Percentiles rank a stretch among this genome's conserved stretches.
phyloP scores from a whole-genome alignment of 2,888 invertebrate genomes.

The Podabrus alpinus region DNA sequence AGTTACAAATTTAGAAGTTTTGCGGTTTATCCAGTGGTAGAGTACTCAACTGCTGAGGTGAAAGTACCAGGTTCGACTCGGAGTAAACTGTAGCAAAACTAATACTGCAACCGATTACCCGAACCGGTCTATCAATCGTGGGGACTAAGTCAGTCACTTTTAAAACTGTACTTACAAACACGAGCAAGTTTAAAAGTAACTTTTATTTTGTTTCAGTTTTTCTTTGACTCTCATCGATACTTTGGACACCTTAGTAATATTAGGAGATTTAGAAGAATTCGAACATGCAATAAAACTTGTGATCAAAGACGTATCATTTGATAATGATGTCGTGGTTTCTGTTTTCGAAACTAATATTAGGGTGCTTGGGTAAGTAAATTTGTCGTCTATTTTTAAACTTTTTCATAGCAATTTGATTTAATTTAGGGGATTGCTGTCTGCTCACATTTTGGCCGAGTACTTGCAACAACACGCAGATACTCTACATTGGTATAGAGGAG shows the following conservation, averaged over 20 bases:
- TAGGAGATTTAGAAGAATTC: constrained; percentile 94
- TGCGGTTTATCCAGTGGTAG: no score
- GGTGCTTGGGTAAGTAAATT: constrained; percentile 81
- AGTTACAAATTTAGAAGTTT: no score
- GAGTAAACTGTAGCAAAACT: no score
- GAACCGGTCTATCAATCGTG: no score
- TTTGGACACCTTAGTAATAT: constrained; percentile 86
- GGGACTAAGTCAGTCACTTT: no score
- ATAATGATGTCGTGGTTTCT: constrained; percentile 92
- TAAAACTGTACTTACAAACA: no score
- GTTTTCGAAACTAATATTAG: constrained; percentile 98
- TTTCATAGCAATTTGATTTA: constrained; percentile 43
- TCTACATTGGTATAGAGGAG: constrained; percentile 84
- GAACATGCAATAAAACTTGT: constrained; percentile 87
- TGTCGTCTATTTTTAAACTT: constrained; percentile 31
- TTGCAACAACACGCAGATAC: constrained; percentile 75
- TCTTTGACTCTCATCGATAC: constrained; percentile 95
- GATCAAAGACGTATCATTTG: constrained; percentile 86
- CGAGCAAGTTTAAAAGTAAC: background rate
- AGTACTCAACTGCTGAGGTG: no score
- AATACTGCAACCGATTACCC: no score
- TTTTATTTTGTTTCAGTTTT: constrained; percentile 70
- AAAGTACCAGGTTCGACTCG: no score
- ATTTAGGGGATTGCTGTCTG: constrained; percentile 84
- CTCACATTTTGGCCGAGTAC: constrained; percentile 85